Evolutionary conservation across 2,113 vertebrate species (phyloP).

Genomic region (Cinclus mexicanus): DNA sequence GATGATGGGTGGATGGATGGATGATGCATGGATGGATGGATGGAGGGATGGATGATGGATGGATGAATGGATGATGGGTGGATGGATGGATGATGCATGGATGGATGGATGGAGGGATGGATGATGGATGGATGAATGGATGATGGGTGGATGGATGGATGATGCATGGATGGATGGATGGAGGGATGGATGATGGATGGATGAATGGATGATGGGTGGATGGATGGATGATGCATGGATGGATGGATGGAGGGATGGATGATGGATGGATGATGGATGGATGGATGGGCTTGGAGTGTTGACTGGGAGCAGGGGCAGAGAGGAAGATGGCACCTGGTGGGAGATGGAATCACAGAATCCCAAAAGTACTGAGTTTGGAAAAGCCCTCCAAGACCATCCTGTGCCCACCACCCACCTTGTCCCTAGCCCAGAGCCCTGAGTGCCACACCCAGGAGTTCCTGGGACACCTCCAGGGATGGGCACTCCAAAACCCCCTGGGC

Average conservation of each 20-base stretch:
- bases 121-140: not conserved
- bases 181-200: not conserved
- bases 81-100: not conserved
- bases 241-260: not conserved
- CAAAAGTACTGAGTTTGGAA: not conserved
- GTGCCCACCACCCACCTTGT: accelerated
- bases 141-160: not conserved
- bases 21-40: no score
- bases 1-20: not conserved
- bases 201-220: not conserved
- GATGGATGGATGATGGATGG: not conserved
- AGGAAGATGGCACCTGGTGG: not conserved
- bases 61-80: not conserved
- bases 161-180: not conserved
- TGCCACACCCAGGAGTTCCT: not conserved
- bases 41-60: not conserved
- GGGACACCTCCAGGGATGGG: not conserved
- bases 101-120: not conserved
- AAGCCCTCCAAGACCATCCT: not conserved
- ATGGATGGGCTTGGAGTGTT: not conserved
- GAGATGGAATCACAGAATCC: not conserved
- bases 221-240: not conserved
- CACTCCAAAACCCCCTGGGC: not conserved
- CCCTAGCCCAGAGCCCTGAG: not conserved
- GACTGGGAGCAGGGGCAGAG: not conserved